Percentiles rank a stretch among this genome's conserved stretches.
Evolutionary conservation across 2,113 vertebrate genomes (phyloP).

Genomic region (Trematomus loennbergii): DNA sequence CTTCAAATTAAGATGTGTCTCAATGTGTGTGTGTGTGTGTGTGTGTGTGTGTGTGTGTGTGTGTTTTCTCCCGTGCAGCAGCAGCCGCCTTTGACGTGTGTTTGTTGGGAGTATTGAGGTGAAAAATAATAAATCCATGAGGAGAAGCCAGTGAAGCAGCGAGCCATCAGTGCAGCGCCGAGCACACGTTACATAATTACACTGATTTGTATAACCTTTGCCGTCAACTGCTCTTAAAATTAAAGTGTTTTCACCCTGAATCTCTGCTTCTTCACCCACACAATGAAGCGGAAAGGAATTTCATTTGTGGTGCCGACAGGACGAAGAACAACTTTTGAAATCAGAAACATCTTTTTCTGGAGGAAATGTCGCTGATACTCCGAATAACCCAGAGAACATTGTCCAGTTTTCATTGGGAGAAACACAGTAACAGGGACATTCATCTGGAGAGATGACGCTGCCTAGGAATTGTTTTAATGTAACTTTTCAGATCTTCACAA

Average conservation of each 20-base stretch:
- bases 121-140: conserved; percentile 23
- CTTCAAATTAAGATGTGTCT: neutral
- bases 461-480: too few relatives aligned
- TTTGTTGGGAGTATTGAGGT: conserved; percentile 29
- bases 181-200: conserved; percentile 31
- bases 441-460: too few relatives aligned
- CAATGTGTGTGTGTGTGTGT: neutral
- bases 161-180: conserved; percentile 18
- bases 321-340: neutral
- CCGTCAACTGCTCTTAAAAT: neutral
- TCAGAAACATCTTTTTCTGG: neutral
- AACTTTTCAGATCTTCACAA: too few relatives aligned
- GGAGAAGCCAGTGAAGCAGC: conserved; percentile 19
- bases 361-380: neutral
- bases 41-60: too few relatives aligned
- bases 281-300: neutral
- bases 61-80: too few relatives aligned
- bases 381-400: too few relatives aligned
- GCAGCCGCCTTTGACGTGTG: neutral
- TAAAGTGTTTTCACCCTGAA: too few relatives aligned
- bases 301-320: neutral
- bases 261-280: neutral
- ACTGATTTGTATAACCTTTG: conserved; percentile 1
- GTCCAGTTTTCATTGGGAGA: too few relatives aligned
- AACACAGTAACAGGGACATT: too few relatives aligned